Base-by-base conservation (phyloP, 2,113 vertebrate species). In the Pseudorhombus dupliciocellatus region DNA sequence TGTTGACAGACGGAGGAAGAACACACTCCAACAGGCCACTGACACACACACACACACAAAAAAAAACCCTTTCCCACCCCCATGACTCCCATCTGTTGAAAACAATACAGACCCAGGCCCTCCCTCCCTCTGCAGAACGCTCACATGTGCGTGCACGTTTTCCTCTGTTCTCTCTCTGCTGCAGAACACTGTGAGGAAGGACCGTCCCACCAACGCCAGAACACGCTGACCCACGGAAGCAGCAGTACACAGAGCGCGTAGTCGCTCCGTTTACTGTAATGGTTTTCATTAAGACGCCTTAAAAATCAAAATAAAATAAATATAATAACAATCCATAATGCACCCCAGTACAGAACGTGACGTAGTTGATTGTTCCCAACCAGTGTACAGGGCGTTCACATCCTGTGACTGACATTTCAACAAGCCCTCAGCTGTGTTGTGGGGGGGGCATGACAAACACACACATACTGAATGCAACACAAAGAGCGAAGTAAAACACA, bases 101-200 rank as follows among this genome's bases (percentile, higher is more conserved):
- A 90, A 91, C 88, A 89, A 90, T 85, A 64, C 57, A 59, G 69
- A 83, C 61, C 84, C 81, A 31, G 18, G 7, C 48, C 22, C 30
- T 53, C 88, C 88, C 89, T 77, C 91, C 68, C 55, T 74, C 22
- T 74, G 72, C 70, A 61, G 20, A 83, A 21, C 24, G 2, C 86
- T 90, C 91, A 90, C 92, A 82, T 92, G 90, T 85, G 70, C 61
- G 56, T 62, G 83, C 88, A 90, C 84, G 79, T 86, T 92, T 90
- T 88, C 80, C 82, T 74, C 75, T 86, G 68, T 81, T 84, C 80
- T 79, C 59, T 68, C 57, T 71, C 54, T 63, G 51, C 58, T 52
- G 69, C 31, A 46, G 5, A 52, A 63, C 77, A 65, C 50, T 8
- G 60, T 61, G 66, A 87, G 81, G 80, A 84, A 83, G 75, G 37